These are phyloP conservation scores for Drosophila pseudoobscura DNA, from an alignment of 1,140 invertebrate genomes.

Conservation along the genomic window DNA sequence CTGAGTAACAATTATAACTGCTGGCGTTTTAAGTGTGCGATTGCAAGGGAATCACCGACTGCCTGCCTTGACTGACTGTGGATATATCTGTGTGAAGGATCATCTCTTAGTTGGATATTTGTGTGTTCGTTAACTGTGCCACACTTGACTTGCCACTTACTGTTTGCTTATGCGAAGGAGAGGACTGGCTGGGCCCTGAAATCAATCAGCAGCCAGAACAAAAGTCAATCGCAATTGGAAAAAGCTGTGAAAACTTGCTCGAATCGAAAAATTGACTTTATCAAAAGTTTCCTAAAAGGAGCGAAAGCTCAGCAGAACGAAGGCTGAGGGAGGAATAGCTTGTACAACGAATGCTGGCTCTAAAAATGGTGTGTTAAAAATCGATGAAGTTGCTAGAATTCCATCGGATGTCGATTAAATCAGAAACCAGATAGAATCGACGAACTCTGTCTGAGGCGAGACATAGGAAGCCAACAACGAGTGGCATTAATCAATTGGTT, in stretches of 20 bases:
- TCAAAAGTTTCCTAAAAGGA: conserved; percentile 46
- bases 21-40: conserved; percentile 77
- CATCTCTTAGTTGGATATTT: conserved; percentile 6
- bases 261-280: conserved; percentile 49
- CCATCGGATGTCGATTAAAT: conserved; percentile 43
- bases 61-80: conserved; percentile 7
- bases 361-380: conserved; percentile 36
- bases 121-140: conserved; percentile 69
- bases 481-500: conserved; percentile 73
- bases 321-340: neutral
- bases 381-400: conserved; percentile 31
- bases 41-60: conserved; percentile 44
- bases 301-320: neutral
- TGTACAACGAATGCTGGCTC: conserved; percentile 14
- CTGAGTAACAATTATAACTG: conserved; percentile 81
- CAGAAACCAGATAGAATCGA: conserved; percentile 25
- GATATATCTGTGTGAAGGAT: conserved; percentile 14
- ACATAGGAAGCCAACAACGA: conserved; percentile 32
- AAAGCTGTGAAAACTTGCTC: conserved; percentile 44
- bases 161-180: neutral
- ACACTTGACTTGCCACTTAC: conserved; percentile 63
- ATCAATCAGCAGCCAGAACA: conserved; percentile 66
- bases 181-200: conserved; percentile 15
- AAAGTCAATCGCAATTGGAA: conserved; percentile 62
- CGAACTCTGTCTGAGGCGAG: conserved; percentile 1